phyloP scores from a whole-genome alignment of 2,113 vertebrate genomes.

The Microcebus jonahi region DNA sequence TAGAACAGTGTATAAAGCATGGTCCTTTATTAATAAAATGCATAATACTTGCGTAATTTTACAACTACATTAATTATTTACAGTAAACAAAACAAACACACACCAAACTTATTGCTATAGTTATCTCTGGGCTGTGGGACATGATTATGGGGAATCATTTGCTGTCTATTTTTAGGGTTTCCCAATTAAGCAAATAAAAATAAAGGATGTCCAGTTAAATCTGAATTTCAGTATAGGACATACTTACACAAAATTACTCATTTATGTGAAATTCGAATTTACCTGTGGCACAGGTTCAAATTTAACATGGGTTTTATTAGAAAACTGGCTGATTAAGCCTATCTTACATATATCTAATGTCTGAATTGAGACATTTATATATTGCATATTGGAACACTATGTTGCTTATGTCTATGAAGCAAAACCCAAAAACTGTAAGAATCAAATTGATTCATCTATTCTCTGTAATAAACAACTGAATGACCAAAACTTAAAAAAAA shows the following conservation, averaged over 20 bases:
- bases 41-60: background rate
- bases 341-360: background rate
- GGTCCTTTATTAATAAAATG: background rate
- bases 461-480: background rate
- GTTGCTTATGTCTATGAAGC: background rate
- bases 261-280: background rate
- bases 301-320: background rate
- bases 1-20: background rate
- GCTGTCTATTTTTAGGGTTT: background rate
- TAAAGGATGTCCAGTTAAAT: background rate
- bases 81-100: background rate
- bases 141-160: background rate
- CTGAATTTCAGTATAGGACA: background rate
- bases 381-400: background rate
- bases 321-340: background rate
- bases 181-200: constrained; percentile 20
- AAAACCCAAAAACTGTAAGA: background rate
- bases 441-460: background rate
- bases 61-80: background rate
- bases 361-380: background rate
- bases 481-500: background rate
- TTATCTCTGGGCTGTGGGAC: background rate
- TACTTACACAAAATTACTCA: background rate
- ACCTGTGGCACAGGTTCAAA: background rate
- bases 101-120: background rate